phyloP scores from a whole-genome alignment of 2,888 invertebrate species.

The Melanotus villosus region DNA sequence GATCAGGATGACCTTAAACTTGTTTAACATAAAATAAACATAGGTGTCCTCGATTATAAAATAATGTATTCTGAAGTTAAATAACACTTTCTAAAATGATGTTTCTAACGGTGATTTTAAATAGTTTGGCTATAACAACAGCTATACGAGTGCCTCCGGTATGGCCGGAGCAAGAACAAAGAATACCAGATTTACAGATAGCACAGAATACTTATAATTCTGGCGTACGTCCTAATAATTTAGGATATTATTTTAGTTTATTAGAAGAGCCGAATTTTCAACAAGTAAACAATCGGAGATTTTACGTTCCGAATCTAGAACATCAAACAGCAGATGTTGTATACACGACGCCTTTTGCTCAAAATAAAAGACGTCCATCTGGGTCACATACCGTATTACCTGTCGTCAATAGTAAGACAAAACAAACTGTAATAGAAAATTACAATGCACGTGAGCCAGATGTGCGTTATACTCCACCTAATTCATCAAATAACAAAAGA shows the following conservation, averaged over 20 bases:
- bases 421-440: not conserved
- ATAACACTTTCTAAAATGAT: constrained; percentile 55
- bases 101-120: constrained; percentile 46
- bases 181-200: not conserved
- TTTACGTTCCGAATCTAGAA: constrained; percentile 18
- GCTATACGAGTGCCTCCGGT: constrained; percentile 51
- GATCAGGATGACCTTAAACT: constrained; percentile 35
- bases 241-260: not conserved
- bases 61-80: constrained; percentile 30
- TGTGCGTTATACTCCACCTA: constrained; percentile 12
- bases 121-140: constrained; percentile 46
- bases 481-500: not conserved
- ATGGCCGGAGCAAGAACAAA: constrained; percentile 45
- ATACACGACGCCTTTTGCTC: not conserved
- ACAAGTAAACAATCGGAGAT: not conserved
- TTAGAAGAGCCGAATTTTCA: not conserved
- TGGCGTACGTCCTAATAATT: not conserved
- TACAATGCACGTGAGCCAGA: not conserved
- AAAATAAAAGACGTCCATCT: constrained; percentile 18
- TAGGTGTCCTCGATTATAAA: constrained; percentile 33
- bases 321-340: constrained; percentile 25
- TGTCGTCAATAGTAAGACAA: constrained; percentile 5
- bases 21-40: constrained; percentile 21
- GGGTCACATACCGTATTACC: constrained; percentile 15
- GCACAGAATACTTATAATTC: not conserved